Base-by-base conservation (phyloP, 1,140 invertebrate genomes). In the Scaptomyza hsui region DNA sequence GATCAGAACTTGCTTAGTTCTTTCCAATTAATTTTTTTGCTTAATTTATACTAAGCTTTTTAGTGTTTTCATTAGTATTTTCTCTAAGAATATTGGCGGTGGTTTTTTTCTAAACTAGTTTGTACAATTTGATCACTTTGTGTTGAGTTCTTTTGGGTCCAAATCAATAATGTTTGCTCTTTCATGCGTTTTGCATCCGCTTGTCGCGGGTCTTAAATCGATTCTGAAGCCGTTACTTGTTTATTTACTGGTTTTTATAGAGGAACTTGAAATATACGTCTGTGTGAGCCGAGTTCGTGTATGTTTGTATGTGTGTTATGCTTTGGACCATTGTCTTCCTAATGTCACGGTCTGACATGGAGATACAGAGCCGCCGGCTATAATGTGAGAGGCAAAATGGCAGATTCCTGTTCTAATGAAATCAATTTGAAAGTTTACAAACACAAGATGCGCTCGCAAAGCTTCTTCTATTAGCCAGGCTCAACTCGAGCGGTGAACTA, bases 161-260 rank as follows among this genome's bases (percentile, higher is more conserved):
- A 63, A 48, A 69, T 79, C 24, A 32, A 24, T 48, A 32, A 18
- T 48, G 41, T 56, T 57, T 16, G 45, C 24, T 70, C 41, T 73
- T 61, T 64, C 39, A 44, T 49, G 35, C 15, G 35, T 59, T 83
- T 85, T 88, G 82, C 82, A 88, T 86, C 81, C 81, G 81, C 78
- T 69, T 86, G 42, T 78, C 32, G 70, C 74, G 62, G 45, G 51
- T 75, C 53, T 80, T 78, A 55, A 88, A 74, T 47, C 60, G 74
- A 82, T 88, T 86, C 81, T 86, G 82, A 86, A 83, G 79, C 78
- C 78, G 81, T 59, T 72, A 80, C 78, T 86, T 82, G 82, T 88
- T 86, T 82, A 72, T 88, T 82, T 86, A 75, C 82, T 82, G 81
- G 81, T 88, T 86, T 86, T 86, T 86, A 86, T 86, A 86, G 82